phyloP scores from a whole-genome alignment of 1,140 invertebrate species.

The Sinella curviseta region DNA sequence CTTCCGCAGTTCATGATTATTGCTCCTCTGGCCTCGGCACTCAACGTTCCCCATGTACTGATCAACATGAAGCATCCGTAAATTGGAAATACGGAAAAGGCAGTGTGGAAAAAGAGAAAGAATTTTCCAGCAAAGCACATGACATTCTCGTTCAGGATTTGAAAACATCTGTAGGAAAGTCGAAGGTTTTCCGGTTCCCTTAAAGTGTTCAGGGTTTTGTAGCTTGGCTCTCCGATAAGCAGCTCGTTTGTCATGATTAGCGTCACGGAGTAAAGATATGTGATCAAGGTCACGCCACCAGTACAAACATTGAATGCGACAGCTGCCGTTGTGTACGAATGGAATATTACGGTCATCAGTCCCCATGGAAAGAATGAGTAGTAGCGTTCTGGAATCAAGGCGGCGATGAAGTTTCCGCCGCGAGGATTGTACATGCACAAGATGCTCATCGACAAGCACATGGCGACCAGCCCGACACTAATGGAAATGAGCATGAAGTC shows the following conservation, averaged over 20 bases:
- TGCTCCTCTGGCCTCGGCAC: too few species aligned
- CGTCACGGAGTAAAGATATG: neutral
- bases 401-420: too few species aligned
- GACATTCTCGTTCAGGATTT: neutral
- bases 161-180: neutral
- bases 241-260: neutral
- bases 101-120: neutral
- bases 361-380: too few species aligned
- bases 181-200: neutral
- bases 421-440: too few species aligned
- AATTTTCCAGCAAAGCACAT: neutral
- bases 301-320: too few species aligned
- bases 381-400: too few species aligned
- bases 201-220: neutral
- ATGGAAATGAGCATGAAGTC: too few species aligned
- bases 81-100: neutral
- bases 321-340: too few species aligned
- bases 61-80: neutral
- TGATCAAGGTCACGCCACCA: too few species aligned
- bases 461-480: too few species aligned
- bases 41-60: neutral
- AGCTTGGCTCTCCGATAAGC: neutral
- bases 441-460: too few species aligned
- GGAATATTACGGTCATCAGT: too few species aligned
- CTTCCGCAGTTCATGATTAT: neutral